These are phyloP conservation scores for Ischnura elegans DNA, from an alignment of 2,888 invertebrate genomes.

Conservation along the genomic window DNA sequence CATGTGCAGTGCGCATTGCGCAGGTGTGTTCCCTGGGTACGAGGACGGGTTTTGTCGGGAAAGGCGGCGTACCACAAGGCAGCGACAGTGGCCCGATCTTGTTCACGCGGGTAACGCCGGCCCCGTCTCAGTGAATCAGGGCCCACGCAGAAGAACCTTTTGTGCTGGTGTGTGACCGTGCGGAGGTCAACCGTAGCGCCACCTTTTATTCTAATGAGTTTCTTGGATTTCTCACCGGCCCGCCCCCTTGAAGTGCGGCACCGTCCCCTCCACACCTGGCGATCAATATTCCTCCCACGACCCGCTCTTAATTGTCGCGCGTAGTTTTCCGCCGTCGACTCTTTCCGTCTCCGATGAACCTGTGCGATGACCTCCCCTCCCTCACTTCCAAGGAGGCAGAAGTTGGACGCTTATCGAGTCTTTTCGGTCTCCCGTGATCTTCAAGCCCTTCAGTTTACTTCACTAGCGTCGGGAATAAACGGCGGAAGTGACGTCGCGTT, in stretches of 20 bases:
- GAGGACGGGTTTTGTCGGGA: not conserved
- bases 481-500: slow-evolving; percentile 40
- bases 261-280: slow-evolving; percentile 4
- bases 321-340: not conserved
- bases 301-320: slow-evolving; percentile 22
- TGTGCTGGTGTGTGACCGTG: not conserved
- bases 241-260: not conserved
- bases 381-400: not conserved
- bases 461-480: slow-evolving; percentile 45
- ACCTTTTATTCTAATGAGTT: slow-evolving; percentile 16
- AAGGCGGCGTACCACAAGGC: not conserved
- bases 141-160: not conserved
- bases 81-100: not conserved
- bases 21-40: not conserved
- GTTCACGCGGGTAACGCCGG: not conserved
- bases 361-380: slow-evolving; percentile 7
- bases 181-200: slow-evolving; percentile 9
- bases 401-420: slow-evolving; percentile 3
- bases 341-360: slow-evolving; percentile 28
- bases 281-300: slow-evolving; percentile 10
- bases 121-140: not conserved
- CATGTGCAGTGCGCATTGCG: not conserved
- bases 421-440: not conserved
- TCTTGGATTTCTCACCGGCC: not conserved
- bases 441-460: slow-evolving; percentile 27